These are phyloP conservation scores for Phymastichus coffea DNA, from an alignment of 1,140 invertebrate genomes.

Conservation along the genomic window DNA sequence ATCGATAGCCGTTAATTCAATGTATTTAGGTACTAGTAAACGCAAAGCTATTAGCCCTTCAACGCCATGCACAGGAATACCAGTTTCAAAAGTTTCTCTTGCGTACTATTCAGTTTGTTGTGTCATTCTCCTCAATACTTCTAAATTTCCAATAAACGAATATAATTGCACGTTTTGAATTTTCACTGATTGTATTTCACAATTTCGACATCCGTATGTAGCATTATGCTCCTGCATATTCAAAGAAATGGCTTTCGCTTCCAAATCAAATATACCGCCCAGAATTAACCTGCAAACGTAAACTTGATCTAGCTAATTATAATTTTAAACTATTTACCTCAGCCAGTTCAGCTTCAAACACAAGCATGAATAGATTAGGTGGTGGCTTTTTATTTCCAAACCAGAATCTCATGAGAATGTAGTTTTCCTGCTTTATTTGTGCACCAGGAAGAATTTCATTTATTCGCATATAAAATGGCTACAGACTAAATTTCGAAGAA, in stretches of 20 bases:
- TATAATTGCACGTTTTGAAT: conserved; percentile 8
- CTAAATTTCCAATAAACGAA: not conserved
- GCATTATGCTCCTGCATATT: conserved; percentile 18
- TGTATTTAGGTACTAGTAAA: not conserved
- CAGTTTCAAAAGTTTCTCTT: not conserved
- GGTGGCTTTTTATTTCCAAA: not conserved
- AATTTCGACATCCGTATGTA: conserved; percentile 11
- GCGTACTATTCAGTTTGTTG: conserved; percentile 2
- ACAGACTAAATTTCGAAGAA: not conserved
- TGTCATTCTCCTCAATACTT: conserved; percentile 24
- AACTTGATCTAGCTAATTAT: not conserved
- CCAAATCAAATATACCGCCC: conserved; percentile 18
- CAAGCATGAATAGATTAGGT: not conserved
- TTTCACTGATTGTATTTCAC: not conserved
- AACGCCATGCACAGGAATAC: not conserved
- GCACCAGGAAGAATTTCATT: not conserved
- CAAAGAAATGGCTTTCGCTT: conserved; percentile 14
- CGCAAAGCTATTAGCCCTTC: not conserved
- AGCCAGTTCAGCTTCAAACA: not conserved
- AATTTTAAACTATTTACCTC: not conserved
- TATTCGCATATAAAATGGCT: not conserved
- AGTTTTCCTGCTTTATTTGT: not conserved
- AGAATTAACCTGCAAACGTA: not conserved
- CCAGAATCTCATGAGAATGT: not conserved
- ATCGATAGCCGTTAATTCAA: not conserved